Evolutionary conservation across 2,113 vertebrate genomes (phyloP).

Genomic region (Silurus glanis): DNA sequence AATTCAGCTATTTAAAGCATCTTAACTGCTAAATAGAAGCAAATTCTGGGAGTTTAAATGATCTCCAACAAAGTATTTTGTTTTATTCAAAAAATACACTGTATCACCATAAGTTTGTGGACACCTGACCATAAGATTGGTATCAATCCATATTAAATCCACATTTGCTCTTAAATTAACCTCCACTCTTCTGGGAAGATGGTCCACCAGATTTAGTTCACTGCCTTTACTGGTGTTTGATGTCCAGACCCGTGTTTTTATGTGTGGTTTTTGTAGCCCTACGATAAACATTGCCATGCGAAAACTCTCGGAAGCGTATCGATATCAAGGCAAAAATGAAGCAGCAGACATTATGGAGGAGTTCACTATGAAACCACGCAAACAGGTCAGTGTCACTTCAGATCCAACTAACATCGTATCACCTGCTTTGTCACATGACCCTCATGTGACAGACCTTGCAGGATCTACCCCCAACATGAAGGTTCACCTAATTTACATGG

Average conservation of each 20-base stretch:
- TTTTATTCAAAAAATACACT: no score
- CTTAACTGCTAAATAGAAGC: background rate
- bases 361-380: slow-evolving; percentile 76
- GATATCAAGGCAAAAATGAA: slow-evolving; percentile 81
- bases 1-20: background rate
- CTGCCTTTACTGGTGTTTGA: background rate
- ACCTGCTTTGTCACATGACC: background rate
- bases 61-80: no score
- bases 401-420: background rate
- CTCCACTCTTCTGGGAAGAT: no score
- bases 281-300: slow-evolving; percentile 74
- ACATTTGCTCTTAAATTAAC: no score
- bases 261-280: slow-evolving; percentile 52
- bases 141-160: no score
- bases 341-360: slow-evolving; percentile 83
- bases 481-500: background rate
- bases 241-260: background rate
- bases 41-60: no score
- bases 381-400: slow-evolving; percentile 70
- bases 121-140: no score
- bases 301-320: slow-evolving; percentile 80
- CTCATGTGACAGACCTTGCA: no score
- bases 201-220: background rate
- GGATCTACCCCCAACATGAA: background rate
- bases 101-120: no score